phyloP scores from a whole-genome alignment of 2,113 vertebrate species.

The Periophthalmodon schlosseri region DNA sequence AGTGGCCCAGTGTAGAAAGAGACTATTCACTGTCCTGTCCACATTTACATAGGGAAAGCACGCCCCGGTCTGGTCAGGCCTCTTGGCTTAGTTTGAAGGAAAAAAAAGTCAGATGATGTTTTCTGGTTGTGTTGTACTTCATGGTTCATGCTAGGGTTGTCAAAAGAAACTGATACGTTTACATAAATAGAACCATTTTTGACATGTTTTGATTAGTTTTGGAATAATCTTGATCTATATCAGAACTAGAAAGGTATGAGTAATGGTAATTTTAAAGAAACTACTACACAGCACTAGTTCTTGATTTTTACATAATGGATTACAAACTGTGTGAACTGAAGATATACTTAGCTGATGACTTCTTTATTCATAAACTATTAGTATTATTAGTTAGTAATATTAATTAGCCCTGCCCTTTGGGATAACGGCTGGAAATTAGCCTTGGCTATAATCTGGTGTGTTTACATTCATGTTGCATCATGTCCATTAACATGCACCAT shows the following conservation, averaged over 20 bases:
- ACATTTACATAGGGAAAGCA: neutral
- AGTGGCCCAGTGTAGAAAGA: conserved; percentile 24
- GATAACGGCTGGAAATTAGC: too few species aligned
- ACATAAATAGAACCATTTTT: too few species aligned
- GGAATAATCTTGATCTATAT: neutral
- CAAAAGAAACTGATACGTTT: neutral
- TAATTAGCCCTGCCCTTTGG: too few species aligned
- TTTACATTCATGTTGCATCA: too few species aligned
- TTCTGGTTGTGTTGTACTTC: neutral
- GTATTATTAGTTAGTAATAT: too few species aligned
- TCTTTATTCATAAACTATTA: neutral
- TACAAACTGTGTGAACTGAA: neutral
- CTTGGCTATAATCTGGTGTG: too few species aligned
- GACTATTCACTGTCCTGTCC: conserved; percentile 17
- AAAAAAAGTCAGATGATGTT: neutral
- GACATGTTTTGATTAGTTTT: too few species aligned
- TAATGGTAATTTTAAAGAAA: too few species aligned
- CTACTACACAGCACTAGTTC: too few species aligned
- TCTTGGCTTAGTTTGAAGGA: neutral
- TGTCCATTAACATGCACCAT: too few species aligned
- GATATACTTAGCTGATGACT: neutral
- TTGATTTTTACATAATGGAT: neutral
- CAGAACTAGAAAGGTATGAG: neutral
- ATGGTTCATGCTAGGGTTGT: neutral
- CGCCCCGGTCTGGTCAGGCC: neutral